Conservation (phyloP, 2,888 invertebrate genomes). For the Tiliacea citrago region DNA sequence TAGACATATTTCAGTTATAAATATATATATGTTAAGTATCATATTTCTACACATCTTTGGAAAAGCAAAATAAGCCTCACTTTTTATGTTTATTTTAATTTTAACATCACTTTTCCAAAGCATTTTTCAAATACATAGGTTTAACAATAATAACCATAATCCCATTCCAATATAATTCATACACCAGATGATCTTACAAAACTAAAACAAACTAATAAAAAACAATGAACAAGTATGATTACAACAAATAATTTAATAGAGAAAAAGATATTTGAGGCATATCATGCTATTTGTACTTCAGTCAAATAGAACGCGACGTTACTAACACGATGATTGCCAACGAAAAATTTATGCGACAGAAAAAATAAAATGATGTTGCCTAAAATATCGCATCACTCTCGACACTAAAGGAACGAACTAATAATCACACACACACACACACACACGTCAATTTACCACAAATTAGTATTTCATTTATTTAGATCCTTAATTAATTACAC, state of each 20-base stretch:
- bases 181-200: slow-evolving; percentile 64
- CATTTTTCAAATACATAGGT: slow-evolving; percentile 43
- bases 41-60: slow-evolving; percentile 43
- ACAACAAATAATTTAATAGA: slow-evolving; percentile 70
- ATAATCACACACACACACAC: slow-evolving; percentile 65
- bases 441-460: slow-evolving; percentile 68
- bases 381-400: slow-evolving; percentile 65
- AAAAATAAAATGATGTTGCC: slow-evolving; percentile 54
- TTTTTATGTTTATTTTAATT: slow-evolving; percentile 13
- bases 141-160: slow-evolving; percentile 64
- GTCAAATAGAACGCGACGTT: slow-evolving; percentile 38
- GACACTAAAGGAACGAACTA: slow-evolving; percentile 65
- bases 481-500: slow-evolving; percentile 72
- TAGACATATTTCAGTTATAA: slow-evolving; percentile 13
- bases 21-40: too few relatives aligned
- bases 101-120: slow-evolving; percentile 45
- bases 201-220: slow-evolving; percentile 61
- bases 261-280: slow-evolving; percentile 68
- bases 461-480: slow-evolving; percentile 62
- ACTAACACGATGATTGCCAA: slow-evolving; percentile 16
- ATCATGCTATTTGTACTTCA: slow-evolving; percentile 62
- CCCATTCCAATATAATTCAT: slow-evolving; percentile 64
- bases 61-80: slow-evolving; percentile 52
- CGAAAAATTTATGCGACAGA: slow-evolving; percentile 18
- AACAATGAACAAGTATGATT: slow-evolving; percentile 72